Base-by-base conservation (phyloP, 1,140 invertebrate species). In the Antheraea pernyi region DNA sequence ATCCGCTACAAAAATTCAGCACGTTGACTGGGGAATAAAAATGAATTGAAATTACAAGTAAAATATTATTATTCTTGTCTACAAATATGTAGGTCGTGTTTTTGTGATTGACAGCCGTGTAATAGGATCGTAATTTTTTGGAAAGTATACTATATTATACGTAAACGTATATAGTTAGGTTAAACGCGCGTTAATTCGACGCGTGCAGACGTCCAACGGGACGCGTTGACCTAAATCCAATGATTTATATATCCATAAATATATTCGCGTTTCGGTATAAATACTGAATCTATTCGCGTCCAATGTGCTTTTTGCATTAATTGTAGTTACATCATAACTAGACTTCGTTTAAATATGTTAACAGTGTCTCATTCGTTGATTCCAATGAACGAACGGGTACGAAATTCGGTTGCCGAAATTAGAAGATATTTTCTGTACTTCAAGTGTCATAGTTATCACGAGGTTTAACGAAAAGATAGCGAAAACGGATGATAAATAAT, bases 161-260 rank as follows among this genome's bases (percentile, higher is more conserved):
- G 11, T 30, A 30, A 30, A 30, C 4, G 22, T 30, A 30, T 30
- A 30, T 37, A 18, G 6, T 9, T 39, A 53, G 2, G 46, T 53
- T 53, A 53, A 62, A 53, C 22, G 59, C 48, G 11, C 13, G 46
- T 67, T 46, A 19, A 18, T 59, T 60, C 10, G 63, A 39, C 39
- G 19, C 58, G 22, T 39, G 48, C 36, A 64, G 71, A 65, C 70
- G 67, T 68, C 65, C 59, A 48, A 58, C 59, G 65, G 59, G 73
- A 63, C 68, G 71, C 22, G 74, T 70, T 69, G 81, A 64, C 82
- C 83, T 68, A 88, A 80, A 85, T 84, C 76, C 61, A 60, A 36
- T 84, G 81, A 85, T 88, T 86, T 84, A 85, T 71, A 67, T 78
- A 36, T 81, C 77, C 75, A 80, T 68, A 68, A 68, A 68, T 66